These are phyloP conservation scores for Sclerurus mexicanus DNA, from an alignment of 2,113 vertebrate species.

Conservation along the genomic window DNA sequence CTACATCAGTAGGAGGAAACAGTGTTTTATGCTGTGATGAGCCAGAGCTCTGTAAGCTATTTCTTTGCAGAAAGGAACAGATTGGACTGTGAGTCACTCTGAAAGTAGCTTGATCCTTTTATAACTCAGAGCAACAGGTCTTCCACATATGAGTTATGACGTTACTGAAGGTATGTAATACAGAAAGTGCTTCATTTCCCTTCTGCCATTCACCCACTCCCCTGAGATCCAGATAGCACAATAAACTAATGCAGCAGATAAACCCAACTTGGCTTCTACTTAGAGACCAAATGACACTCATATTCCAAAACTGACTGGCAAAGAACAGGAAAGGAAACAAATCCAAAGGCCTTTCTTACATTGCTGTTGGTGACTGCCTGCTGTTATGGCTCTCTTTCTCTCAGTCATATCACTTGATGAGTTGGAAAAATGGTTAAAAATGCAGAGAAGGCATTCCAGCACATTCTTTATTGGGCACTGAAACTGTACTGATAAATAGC, in stretches of 20 bases:
- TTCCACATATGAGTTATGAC: not conserved
- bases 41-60: not conserved
- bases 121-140: slow-evolving; percentile 24
- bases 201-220: not conserved
- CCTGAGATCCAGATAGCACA: not conserved
- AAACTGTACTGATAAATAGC: not conserved
- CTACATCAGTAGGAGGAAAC: not conserved
- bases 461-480: not conserved
- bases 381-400: not conserved
- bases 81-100: slow-evolving; percentile 34
- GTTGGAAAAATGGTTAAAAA: not conserved
- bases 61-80: slow-evolving; percentile 22
- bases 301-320: not conserved
- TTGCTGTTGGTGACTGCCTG: not conserved
- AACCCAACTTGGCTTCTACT: not conserved
- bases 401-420: not conserved
- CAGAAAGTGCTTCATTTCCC: not conserved
- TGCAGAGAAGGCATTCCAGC: not conserved
- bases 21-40: not conserved
- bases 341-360: not conserved
- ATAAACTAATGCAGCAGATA: not conserved
- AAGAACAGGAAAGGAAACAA: not conserved
- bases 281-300: not conserved
- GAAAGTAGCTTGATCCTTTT: not conserved
- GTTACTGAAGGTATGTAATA: not conserved